Evolutionary conservation across 2,888 invertebrate species (phyloP).

Genomic region (Drosophila buzzatii): DNA sequence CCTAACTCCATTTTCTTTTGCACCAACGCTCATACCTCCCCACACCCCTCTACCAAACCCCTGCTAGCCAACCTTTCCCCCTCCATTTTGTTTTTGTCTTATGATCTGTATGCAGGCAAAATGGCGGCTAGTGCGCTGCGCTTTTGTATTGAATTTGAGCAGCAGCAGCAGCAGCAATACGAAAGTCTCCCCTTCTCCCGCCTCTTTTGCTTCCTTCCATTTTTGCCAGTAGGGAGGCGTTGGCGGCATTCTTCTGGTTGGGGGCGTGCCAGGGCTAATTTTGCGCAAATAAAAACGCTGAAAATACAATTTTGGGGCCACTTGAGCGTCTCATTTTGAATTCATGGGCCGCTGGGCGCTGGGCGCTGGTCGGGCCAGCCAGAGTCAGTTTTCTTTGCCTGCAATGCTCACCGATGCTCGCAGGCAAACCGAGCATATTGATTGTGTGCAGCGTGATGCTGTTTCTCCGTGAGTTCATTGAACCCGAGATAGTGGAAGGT

Average conservation of each 20-base stretch:
- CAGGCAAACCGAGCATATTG: neutral
- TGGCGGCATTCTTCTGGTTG: neutral
- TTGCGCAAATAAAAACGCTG: slow-evolving; percentile 76
- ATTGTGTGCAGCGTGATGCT: neutral
- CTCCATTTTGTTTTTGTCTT: slow-evolving; percentile 24
- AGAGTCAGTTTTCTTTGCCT: slow-evolving; percentile 4
- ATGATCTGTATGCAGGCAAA: slow-evolving; percentile 37
- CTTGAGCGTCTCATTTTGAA: slow-evolving; percentile 76
- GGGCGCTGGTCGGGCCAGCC: slow-evolving; percentile 4
- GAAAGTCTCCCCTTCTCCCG: neutral
- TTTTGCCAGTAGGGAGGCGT: neutral
- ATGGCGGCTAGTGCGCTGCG: slow-evolving; percentile 31
- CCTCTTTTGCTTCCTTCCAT: too few relatives aligned
- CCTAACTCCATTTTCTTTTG: slow-evolving; percentile 6
- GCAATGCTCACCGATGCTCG: neutral
- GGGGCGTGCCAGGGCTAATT: slow-evolving; percentile 56
- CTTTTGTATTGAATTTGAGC: slow-evolving; percentile 72
- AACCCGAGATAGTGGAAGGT: neutral
- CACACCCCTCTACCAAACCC: neutral
- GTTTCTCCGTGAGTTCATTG: neutral
- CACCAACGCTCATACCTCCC: neutral
- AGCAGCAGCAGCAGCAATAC: slow-evolving; percentile 36
- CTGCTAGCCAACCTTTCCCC: neutral
- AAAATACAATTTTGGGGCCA: slow-evolving; percentile 70
- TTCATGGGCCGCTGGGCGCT: slow-evolving; percentile 65